phyloP scores from a whole-genome alignment of 2,113 vertebrate genomes.

The Tyto alba region DNA sequence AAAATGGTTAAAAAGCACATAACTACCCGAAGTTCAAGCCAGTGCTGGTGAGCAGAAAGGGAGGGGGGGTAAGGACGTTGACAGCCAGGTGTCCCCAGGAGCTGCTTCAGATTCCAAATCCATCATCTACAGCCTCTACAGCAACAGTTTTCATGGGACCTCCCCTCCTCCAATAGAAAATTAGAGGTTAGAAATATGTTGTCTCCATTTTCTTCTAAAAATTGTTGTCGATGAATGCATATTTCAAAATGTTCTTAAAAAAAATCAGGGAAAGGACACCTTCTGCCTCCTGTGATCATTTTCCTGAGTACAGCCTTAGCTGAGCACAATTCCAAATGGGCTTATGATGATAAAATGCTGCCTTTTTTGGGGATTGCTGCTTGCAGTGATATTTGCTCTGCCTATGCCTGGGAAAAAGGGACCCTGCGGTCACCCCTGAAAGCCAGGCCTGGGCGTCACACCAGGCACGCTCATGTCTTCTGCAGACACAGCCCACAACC shows the following conservation, averaged over 20 bases:
- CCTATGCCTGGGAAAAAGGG: not conserved
- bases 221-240: rapidly evolving
- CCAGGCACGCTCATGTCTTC: not conserved
- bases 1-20: not conserved
- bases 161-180: not conserved
- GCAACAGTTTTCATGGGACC: not conserved
- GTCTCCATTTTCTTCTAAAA: not conserved
- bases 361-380: not conserved
- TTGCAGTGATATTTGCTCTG: not conserved
- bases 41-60: not conserved
- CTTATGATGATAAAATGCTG: not conserved
- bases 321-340: not conserved
- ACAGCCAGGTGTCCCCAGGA: not conserved
- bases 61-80: rapidly evolving
- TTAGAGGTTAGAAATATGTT: not conserved
- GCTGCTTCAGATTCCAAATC: not conserved
- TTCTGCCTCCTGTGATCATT: not conserved
- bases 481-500: conserved; percentile 14
- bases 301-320: not conserved
- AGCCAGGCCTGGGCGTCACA: not conserved
- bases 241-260: not conserved
- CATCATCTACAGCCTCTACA: not conserved
- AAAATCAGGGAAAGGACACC: not conserved
- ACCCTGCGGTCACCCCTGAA: not conserved
- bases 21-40: not conserved